A percentile compares a stretch with the other conserved stretches of the same genome.
phyloP scores from a whole-genome alignment of 2,797 vertebrate genomes.

The Cetoscarus ocellatus region DNA sequence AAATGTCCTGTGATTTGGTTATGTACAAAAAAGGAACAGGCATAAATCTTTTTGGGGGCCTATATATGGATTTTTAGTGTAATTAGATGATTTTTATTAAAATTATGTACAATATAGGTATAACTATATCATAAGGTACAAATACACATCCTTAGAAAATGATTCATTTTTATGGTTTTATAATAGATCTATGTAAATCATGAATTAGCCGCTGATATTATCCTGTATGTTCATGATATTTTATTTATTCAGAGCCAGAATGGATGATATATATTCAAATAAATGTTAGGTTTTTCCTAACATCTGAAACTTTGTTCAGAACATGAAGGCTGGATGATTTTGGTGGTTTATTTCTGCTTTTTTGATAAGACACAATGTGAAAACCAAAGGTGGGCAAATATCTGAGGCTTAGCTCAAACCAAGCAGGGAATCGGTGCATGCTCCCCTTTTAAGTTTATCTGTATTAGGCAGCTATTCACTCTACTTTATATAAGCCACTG shows the following conservation, averaged over 20 bases:
- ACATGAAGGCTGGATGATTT: conserved; percentile 5
- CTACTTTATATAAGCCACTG: too few species aligned
- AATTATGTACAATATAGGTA: conserved; percentile 78
- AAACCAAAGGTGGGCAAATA: too few species aligned
- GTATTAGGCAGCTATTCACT: too few species aligned
- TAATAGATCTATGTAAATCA: conserved; percentile 50
- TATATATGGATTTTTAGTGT: conserved; percentile 78
- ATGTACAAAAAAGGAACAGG: conserved; percentile 78
- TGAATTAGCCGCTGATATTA: conserved; percentile 38
- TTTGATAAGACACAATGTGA: too few species aligned
- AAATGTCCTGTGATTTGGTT: conserved; percentile 84
- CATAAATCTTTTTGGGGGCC: conserved; percentile 78
- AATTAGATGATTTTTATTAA: conserved; percentile 84
- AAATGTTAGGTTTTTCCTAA: conserved; percentile 57
- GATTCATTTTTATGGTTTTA: conserved; percentile 67
- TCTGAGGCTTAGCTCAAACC: too few species aligned
- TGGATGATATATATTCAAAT: conserved; percentile 64
- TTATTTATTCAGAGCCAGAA: conserved; percentile 63
- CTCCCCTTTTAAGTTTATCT: too few species aligned
- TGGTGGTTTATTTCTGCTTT: too few species aligned
- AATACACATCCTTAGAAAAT: conserved; percentile 83
- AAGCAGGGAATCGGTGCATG: too few species aligned
- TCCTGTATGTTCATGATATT: conserved; percentile 59
- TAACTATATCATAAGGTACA: conserved; percentile 76
- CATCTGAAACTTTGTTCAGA: conserved; percentile 31